Percentiles rank a stretch among this genome's conserved stretches.
Conservation (phyloP, 2,888 invertebrate genomes). For the Pecten maximus region DNA sequence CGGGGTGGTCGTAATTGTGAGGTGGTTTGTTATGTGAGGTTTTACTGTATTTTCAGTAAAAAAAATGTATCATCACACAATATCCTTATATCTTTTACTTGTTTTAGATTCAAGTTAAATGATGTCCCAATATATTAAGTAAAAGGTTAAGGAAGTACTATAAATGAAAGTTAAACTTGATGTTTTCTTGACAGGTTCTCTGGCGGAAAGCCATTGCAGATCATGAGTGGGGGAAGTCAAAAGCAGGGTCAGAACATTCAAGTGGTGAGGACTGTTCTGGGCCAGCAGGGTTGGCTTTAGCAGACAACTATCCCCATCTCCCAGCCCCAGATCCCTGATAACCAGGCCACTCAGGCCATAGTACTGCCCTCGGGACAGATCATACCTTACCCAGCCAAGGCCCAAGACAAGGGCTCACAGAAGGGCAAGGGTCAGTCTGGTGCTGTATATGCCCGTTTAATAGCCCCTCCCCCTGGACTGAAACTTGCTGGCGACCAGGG, state of each 20-base stretch:
- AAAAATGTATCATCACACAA: too few relatives aligned
- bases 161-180: too few relatives aligned
- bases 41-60: too few relatives aligned
- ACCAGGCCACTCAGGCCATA: slow-evolving; percentile 65
- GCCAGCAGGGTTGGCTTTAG: slow-evolving; percentile 78
- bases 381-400: slow-evolving; percentile 65
- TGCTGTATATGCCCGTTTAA: slow-evolving; percentile 80
- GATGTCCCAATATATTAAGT: too few relatives aligned
- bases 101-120: too few relatives aligned
- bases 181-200: slow-evolving; percentile 52
- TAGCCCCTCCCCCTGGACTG: slow-evolving; percentile 77
- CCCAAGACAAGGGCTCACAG: slow-evolving; percentile 67
- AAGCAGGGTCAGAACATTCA: slow-evolving; percentile 77
- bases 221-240: slow-evolving; percentile 63
- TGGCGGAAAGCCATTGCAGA: slow-evolving; percentile 53
- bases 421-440: slow-evolving; percentile 70
- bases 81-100: too few relatives aligned
- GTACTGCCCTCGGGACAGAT: slow-evolving; percentile 69
- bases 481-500: slow-evolving; percentile 69
- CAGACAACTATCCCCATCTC: slow-evolving; percentile 80
- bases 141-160: too few relatives aligned
- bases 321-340: slow-evolving; percentile 69
- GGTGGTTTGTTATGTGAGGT: too few relatives aligned
- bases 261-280: slow-evolving; percentile 79
- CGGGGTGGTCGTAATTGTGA: too few relatives aligned